These are phyloP conservation scores for Leuciscus idus DNA, from an alignment of 2,113 vertebrate genomes.

Conservation along the genomic window DNA sequence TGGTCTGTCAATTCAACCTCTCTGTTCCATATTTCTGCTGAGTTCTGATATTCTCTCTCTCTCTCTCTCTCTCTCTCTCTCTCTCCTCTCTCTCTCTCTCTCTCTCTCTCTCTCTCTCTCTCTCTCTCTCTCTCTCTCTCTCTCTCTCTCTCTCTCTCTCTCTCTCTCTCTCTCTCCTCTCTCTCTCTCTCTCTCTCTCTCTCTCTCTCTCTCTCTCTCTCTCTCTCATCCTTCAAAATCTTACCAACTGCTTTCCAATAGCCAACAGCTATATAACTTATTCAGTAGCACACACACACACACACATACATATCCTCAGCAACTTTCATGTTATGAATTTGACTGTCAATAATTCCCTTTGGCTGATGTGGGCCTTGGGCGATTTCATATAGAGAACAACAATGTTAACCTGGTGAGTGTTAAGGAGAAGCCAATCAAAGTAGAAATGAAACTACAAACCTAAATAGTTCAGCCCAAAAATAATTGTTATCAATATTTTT, in stretches of 20 bases:
- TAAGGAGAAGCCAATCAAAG: background rate
- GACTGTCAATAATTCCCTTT: background rate
- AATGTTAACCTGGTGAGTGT: slow-evolving; percentile 30
- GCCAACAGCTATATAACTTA: slow-evolving; percentile 61
- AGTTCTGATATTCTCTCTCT: background rate
- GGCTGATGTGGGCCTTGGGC: slow-evolving; percentile 15
- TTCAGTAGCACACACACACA: slow-evolving; percentile 27
- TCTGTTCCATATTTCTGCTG: slow-evolving; percentile 25
- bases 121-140: background rate
- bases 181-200: background rate
- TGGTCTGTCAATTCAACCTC: slow-evolving; percentile 23
- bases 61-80: background rate
- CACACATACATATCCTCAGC: slow-evolving; percentile 16
- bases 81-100: slow-evolving; percentile 3
- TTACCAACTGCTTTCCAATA: slow-evolving; percentile 35
- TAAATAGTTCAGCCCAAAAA: background rate
- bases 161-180: no score
- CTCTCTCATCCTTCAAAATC: slow-evolving; percentile 14
- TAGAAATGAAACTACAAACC: background rate
- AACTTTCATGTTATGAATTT: slow-evolving; percentile 30
- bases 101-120: background rate
- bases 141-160: background rate
- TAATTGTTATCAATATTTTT: background rate
- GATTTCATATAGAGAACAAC: slow-evolving; percentile 11
- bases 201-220: background rate